A percentile compares a stretch with the other conserved stretches of the same genome.
phyloP scores from a whole-genome alignment of 2,888 invertebrate species.

The Nephrotoma appendiculata region DNA sequence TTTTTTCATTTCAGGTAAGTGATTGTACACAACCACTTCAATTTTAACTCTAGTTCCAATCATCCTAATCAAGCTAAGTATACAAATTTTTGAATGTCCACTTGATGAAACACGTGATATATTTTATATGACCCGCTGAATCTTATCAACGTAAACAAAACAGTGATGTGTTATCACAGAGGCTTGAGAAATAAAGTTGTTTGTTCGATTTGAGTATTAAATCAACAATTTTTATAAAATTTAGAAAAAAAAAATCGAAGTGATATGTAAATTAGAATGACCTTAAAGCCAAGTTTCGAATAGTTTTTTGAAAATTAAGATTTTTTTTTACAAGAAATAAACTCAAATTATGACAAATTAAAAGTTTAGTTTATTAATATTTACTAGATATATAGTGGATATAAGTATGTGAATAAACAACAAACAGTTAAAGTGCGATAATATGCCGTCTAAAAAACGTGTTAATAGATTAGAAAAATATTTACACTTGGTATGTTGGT shows the following conservation, averaged over 20 bases:
- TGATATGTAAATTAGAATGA: neutral
- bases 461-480: neutral
- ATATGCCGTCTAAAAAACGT: neutral
- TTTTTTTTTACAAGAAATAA: neutral
- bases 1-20: neutral
- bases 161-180: neutral
- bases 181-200: neutral
- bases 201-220: neutral
- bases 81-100: neutral
- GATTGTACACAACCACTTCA: neutral
- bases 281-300: neutral
- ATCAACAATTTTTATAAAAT: neutral
- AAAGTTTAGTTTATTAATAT: neutral
- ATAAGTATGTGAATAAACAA: neutral
- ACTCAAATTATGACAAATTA: neutral
- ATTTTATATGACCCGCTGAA: neutral
- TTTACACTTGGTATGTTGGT: neutral
- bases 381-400: neutral
- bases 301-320: neutral
- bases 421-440: neutral
- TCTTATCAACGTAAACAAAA: neutral
- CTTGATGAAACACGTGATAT: neutral
- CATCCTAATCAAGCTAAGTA: neutral
- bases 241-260: neutral
- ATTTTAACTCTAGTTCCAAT: neutral